These are phyloP conservation scores for Liopterus haemorrhoidalis DNA, from an alignment of 2,888 invertebrate species.

Conservation along the genomic window DNA sequence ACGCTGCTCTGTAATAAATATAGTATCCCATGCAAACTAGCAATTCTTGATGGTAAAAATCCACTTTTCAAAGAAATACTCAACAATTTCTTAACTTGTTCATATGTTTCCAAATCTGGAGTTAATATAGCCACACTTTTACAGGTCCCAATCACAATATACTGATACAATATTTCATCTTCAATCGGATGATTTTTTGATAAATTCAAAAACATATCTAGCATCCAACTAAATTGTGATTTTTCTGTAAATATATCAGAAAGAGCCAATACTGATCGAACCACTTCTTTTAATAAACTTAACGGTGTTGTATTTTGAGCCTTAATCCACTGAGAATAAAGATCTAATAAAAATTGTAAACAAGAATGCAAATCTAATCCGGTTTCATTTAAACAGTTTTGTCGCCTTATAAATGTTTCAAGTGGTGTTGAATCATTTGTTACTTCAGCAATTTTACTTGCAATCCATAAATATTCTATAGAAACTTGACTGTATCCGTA, in stretches of 20 bases:
- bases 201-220: constrained; percentile 61
- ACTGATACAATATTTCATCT: constrained; percentile 71
- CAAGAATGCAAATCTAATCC: constrained; percentile 89
- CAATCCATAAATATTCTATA: constrained; percentile 55
- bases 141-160: constrained; percentile 60
- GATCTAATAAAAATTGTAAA: constrained; percentile 83
- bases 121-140: constrained; percentile 63
- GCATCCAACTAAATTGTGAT: constrained; percentile 74
- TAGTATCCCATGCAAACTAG: constrained; percentile 60
- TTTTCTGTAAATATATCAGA: constrained; percentile 72
- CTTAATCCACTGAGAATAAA: constrained; percentile 72
- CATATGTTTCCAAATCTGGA: constrained; percentile 53
- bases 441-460: constrained; percentile 51
- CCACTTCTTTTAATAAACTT: constrained; percentile 51
- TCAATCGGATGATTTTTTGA: constrained; percentile 63
- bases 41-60: constrained; percentile 56
- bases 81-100: constrained; percentile 55
- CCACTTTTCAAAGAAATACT: constrained; percentile 56
- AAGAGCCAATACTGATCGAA: constrained; percentile 63
- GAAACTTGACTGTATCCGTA: constrained; percentile 59
- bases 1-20: constrained; percentile 59
- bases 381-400: constrained; percentile 49
- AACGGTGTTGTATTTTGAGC: constrained; percentile 47
- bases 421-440: constrained; percentile 41
- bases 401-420: constrained; percentile 38